Percentiles rank a stretch among this genome's conserved stretches.
These are phyloP conservation scores for Micrasema minimum DNA, from an alignment of 1,140 invertebrate species.

Conservation along the genomic window DNA sequence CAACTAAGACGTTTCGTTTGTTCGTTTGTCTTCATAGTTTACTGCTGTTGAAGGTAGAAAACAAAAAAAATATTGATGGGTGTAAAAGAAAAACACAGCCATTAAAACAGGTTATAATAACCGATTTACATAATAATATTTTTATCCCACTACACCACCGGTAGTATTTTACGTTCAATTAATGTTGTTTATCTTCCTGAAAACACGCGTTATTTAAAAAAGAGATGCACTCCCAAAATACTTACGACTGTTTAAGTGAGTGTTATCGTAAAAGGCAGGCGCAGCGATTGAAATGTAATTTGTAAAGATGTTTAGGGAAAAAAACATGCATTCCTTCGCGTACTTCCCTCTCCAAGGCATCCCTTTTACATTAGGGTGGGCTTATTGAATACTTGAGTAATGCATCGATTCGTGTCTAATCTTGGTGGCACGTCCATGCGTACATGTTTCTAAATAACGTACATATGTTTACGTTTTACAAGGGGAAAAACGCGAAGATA, in stretches of 20 bases:
- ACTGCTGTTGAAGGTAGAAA: too few relatives aligned
- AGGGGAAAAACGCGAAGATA: slow-evolving; percentile 20
- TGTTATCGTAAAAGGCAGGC: slow-evolving; percentile 32
- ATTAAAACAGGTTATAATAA: too few relatives aligned
- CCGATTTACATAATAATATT: too few relatives aligned
- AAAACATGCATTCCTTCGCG: slow-evolving; percentile 48
- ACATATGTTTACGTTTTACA: slow-evolving; percentile 16
- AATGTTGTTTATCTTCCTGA: too few relatives aligned
- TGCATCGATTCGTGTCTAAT: slow-evolving; percentile 45
- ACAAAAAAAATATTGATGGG: too few relatives aligned
- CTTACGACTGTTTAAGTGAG: not conserved
- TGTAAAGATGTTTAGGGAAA: slow-evolving; percentile 38
- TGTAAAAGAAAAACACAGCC: too few relatives aligned
- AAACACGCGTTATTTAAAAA: too few relatives aligned
- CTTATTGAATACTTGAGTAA: slow-evolving; percentile 44
- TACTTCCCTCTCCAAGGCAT: slow-evolving; percentile 9
- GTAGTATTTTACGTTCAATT: too few relatives aligned
- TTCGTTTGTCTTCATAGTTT: too few relatives aligned
- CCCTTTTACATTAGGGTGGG: slow-evolving; percentile 21
- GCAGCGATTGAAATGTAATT: slow-evolving; percentile 46
- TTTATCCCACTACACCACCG: too few relatives aligned
- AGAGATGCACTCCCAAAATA: too few relatives aligned
- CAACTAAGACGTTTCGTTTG: too few relatives aligned
- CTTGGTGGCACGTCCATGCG: slow-evolving; percentile 35
- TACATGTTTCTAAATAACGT: slow-evolving; percentile 28